Conservation (phyloP, 2,797 vertebrate species). For the Sebastes vulpes region DNA sequence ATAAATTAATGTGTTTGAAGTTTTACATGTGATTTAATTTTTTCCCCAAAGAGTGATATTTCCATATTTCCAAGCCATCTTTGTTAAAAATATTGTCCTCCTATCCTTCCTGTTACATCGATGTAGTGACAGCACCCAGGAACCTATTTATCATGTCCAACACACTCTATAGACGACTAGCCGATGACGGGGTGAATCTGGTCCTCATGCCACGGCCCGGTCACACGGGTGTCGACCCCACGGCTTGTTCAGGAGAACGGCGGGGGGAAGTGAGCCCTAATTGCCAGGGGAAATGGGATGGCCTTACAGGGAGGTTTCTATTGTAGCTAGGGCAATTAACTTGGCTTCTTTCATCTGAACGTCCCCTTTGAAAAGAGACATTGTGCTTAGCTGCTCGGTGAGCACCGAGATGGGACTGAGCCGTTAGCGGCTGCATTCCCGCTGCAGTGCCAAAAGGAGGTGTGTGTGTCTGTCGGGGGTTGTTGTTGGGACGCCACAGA, state of each 20-base stretch:
- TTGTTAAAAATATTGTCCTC: neutral
- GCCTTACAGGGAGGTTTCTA: slow-evolving; percentile 67
- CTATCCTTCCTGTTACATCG: neutral
- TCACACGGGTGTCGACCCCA: slow-evolving; percentile 22
- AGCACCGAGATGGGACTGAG: slow-evolving; percentile 47
- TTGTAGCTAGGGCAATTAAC: slow-evolving; percentile 78
- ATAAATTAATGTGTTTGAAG: neutral
- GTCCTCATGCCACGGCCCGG: slow-evolving; percentile 5
- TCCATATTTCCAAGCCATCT: neutral
- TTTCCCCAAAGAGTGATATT: neutral
- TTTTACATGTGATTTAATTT: neutral
- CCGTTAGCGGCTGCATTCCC: slow-evolving; percentile 49
- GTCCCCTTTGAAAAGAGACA: slow-evolving; percentile 73
- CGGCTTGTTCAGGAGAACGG: slow-evolving; percentile 49
- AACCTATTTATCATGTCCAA: slow-evolving; percentile 7
- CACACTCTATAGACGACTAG: neutral
- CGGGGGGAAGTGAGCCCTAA: slow-evolving; percentile 64
- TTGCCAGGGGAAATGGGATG: slow-evolving; percentile 74
- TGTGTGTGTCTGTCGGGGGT: neutral
- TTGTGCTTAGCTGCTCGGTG: slow-evolving; percentile 56
- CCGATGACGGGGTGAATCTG: slow-evolving; percentile 36
- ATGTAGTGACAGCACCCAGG: neutral
- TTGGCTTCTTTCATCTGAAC: slow-evolving; percentile 69
- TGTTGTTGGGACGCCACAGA: slow-evolving; percentile 60
- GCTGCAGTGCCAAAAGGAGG: slow-evolving; percentile 40